phyloP scores from a whole-genome alignment of 2,888 invertebrate genomes.

The Plebejus anna region DNA sequence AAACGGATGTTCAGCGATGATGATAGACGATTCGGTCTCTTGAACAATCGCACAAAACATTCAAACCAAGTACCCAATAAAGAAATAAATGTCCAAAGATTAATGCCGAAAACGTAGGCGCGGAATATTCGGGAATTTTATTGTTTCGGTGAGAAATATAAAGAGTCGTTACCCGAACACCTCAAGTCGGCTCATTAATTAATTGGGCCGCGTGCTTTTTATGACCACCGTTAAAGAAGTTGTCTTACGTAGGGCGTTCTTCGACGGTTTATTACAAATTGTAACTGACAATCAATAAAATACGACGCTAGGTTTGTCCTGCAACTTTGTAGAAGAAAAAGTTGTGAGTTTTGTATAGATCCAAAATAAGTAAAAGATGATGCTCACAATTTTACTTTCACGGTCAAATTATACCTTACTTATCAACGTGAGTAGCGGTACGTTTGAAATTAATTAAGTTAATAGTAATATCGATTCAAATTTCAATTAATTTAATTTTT shows the following conservation, averaged over 20 bases:
- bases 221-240: conserved; percentile 63
- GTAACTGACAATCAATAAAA: conserved; percentile 13
- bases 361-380: background rate
- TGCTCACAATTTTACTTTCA: no score
- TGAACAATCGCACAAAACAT: background rate
- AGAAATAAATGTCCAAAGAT: conserved; percentile 35
- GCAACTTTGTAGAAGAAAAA: background rate
- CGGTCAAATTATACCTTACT: no score
- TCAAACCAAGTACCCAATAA: conserved; percentile 30
- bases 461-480: no score
- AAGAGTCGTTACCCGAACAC: conserved; percentile 53
- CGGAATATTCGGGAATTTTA: conserved; percentile 44
- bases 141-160: conserved; percentile 48
- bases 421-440: no score
- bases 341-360: background rate
- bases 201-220: conserved; percentile 70
- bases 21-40: background rate
- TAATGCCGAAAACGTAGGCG: conserved; percentile 33
- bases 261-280: conserved; percentile 33
- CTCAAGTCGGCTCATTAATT: conserved; percentile 70
- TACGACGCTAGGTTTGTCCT: background rate
- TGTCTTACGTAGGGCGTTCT: conserved; percentile 51
- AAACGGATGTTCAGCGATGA: background rate
- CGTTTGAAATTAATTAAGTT: no score
- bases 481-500: no score